Evolutionary conservation across 2,888 invertebrate genomes (phyloP).

Genomic region (Brachyptera risi): DNA sequence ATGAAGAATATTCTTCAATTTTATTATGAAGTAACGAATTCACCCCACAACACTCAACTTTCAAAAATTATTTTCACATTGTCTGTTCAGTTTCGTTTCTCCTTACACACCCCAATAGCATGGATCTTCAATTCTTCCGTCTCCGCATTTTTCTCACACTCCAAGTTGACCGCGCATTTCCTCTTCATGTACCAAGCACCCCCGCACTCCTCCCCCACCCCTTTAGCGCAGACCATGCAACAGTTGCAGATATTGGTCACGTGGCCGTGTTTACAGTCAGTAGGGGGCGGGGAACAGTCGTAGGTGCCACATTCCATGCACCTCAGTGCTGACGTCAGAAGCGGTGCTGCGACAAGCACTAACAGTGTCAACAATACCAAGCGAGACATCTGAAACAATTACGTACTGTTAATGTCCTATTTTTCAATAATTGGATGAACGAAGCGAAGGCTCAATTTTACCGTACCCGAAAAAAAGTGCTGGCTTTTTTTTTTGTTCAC

Average conservation of each 20-base stretch:
- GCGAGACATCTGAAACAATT: no score
- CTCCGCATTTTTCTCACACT: background rate
- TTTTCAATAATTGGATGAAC: no score
- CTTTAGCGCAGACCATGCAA: background rate
- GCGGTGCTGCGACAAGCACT: background rate
- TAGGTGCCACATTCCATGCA: background rate
- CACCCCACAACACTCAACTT: no score
- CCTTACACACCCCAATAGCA: background rate
- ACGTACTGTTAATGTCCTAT: no score
- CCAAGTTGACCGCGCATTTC: background rate
- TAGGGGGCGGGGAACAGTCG: background rate
- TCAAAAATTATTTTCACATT: no score
- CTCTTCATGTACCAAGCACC: background rate
- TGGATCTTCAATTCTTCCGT: background rate
- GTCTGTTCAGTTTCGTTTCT: no score
- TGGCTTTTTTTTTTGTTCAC: no score
- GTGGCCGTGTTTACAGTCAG: background rate
- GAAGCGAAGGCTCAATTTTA: no score
- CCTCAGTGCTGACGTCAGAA: background rate
- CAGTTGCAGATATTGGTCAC: background rate
- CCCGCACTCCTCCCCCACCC: background rate
- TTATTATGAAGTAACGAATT: no score
- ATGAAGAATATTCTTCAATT: no score
- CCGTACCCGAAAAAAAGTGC: no score
- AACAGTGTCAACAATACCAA: no score